These are phyloP conservation scores for Zootoca vivipara DNA, from an alignment of 2,113 vertebrate genomes.

Conservation along the genomic window DNA sequence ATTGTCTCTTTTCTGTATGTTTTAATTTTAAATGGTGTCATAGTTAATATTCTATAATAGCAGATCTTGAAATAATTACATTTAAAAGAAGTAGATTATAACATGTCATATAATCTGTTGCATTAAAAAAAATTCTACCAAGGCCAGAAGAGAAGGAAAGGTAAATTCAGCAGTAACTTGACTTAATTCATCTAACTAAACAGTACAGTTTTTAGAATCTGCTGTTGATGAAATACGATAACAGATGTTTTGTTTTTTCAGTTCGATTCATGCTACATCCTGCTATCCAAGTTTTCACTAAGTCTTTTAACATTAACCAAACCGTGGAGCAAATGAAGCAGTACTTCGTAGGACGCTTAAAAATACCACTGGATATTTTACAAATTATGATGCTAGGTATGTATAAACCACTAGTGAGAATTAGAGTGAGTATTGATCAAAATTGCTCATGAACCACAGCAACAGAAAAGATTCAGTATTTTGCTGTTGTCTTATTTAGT, in stretches of 20 bases:
- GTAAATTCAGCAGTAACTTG: background rate
- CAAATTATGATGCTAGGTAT: conserved; percentile 78
- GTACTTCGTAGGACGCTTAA: conserved; percentile 77
- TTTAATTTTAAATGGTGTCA: background rate
- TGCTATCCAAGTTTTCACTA: conserved; percentile 79
- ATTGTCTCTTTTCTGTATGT: background rate
- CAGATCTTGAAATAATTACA: background rate
- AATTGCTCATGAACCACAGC: background rate
- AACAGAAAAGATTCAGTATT: background rate
- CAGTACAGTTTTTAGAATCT: background rate
- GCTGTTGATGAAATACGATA: background rate
- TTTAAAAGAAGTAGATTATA: background rate
- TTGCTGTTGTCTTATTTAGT: background rate
- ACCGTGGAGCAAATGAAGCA: conserved; percentile 76
- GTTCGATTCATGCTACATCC: conserved; percentile 85
- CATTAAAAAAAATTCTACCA: background rate
- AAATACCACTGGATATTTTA: conserved; percentile 74
- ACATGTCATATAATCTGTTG: background rate
- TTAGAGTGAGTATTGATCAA: background rate
- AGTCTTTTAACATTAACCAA: conserved; percentile 76
- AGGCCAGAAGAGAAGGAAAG: background rate
- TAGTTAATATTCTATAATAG: background rate
- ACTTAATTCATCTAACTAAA: background rate
- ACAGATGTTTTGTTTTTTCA: conserved; percentile 47
- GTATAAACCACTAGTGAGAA: conserved; percentile 9